Evolutionary conservation across 2,888 invertebrate genomes (phyloP), one percentile per base, ranked within the genome.

Genomic region (Autographa gamma): DNA sequence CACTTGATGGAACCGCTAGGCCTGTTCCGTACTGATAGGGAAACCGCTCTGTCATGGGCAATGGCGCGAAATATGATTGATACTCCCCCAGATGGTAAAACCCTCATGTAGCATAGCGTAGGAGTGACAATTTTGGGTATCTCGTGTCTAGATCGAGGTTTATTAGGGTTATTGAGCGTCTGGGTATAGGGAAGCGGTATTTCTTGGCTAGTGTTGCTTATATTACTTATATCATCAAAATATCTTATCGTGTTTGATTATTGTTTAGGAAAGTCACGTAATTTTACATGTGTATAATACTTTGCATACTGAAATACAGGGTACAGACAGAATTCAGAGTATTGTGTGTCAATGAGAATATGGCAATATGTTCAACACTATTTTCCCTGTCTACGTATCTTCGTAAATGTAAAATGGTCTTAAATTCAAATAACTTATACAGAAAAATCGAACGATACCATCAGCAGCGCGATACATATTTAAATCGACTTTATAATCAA

Each of bases 41-140:
- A 58, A 14, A 63, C 70, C 8, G 41, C 54, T 56, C 58, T 62
- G 38, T 63, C 70, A 66, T 58, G 38, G 58, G 64, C 69, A 85
- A 84, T 80, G 71, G 75, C 48, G 75, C 66, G 78, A 71, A 73
- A 80, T 82, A 84, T 82, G 83, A 82, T 84, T 75, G 75, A 82
- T 82, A 70, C 59, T 34, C 64, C 73, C 72, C 69, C 79, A 81
- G 69, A 71, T 72, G 34, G 61, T 61, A 60, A 5, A 60, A 70
- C 78, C 70, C 69, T 77, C 72, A 59, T 83, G 69, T 54, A 71
- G 83, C 81, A 73, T 69, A 58, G 61, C 34, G 31, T n/a, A 63
- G 61, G 62, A 73, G 66, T 72, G 75, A 69, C 67, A 34, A 62
- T 71, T 79, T 82, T 79, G 52, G 63, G 56, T 67, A 16, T 43